Evolutionary conservation across 1,140 invertebrate genomes (phyloP), one percentile per base, ranked within the genome.

Genomic region (Callitettix versicolor): DNA sequence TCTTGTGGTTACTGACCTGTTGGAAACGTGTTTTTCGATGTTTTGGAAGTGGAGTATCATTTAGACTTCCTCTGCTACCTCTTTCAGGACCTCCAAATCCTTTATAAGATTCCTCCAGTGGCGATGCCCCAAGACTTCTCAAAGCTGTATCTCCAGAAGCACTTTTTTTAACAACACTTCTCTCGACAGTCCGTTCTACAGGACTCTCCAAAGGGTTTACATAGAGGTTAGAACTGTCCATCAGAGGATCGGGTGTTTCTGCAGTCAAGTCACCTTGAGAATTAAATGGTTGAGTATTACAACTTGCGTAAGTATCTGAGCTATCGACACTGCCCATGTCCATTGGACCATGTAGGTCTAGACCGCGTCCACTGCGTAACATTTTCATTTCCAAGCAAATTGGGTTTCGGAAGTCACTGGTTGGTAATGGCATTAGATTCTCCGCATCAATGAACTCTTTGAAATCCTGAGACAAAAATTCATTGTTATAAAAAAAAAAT

Each of bases 271-370:
- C 86, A 63, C 82, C 85, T 73, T 80, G 75, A 1, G 88, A 92
- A 69, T 86, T 81, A 73, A 88, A 93, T 63, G 90, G 91, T 75
- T 95, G 91, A 59, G 92, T 95, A 75, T 91, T 85, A 76, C 92
- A 97, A 72, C 89, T 94, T 67, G 89, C 89, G 73, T 91, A 97
- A 53, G 92, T 96, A 72, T 95, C 92, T 24, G 85, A 88, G 63
- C 85, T 89, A 65, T 88, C 85, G 40, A 88, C 78, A 66, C 83
- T 86, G 49, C 81, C 84, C 56, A 85, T 70, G 51, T 88, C 85
- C 44, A 63, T 46, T 69, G 71, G 58, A 72, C 68, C 11, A 65
- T 62, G 46, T 73, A 71, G 55, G 42, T 51, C 33, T n/a, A n/a
- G 14, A 14, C 47, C 30, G 33, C 53, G 76, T 72, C 41, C 57